Percentiles rank a stretch among this genome's conserved stretches.
Conservation (phyloP, 2,888 invertebrate species). For the Drosophila demipolita region DNA sequence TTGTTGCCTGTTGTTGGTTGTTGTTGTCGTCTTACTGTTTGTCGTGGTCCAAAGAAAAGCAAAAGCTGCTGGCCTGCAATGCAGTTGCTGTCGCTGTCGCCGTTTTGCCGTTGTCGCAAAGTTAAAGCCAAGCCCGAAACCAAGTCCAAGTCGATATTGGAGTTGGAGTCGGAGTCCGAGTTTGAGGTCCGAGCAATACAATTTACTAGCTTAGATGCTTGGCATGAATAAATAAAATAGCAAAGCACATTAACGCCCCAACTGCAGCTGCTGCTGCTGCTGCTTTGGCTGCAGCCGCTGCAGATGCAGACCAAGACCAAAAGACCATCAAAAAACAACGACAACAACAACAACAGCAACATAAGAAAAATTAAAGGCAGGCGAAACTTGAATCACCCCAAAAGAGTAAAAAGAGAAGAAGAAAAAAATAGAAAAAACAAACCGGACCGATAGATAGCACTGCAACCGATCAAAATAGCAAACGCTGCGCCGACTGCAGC, state of each 20-base stretch:
- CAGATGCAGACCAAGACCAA: constrained; percentile 40
- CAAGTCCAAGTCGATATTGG: constrained; percentile 26
- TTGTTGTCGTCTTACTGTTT: constrained; percentile 47
- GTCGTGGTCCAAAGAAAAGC: constrained; percentile 75
- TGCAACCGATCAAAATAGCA: constrained; percentile 76
- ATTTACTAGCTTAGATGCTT: constrained; percentile 80
- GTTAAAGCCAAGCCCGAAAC: constrained; percentile 43
- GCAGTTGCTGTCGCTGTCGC: constrained; percentile 47
- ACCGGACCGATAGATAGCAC: constrained; percentile 75
- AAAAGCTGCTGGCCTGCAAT: constrained; percentile 77
- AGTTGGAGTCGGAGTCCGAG: constrained; percentile 32
- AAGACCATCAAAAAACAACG: constrained; percentile 43
- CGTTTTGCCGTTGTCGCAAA: constrained; percentile 34
- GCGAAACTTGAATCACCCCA: constrained; percentile 75
- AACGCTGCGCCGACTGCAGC: constrained; percentile 43
- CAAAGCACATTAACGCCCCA: constrained; percentile 81
- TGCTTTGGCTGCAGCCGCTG: constrained; percentile 23
- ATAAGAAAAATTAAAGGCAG: constrained; percentile 32
- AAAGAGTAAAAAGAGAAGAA: constrained; percentile 53
- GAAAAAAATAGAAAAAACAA: constrained; percentile 23
- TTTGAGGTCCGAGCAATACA: constrained; percentile 76
- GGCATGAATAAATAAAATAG: constrained; percentile 81
- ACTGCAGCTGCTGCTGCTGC: constrained; percentile 72
- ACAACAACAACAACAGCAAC: background rate
- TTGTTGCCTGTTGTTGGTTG: constrained; percentile 29